Evolutionary conservation across 2,113 vertebrate genomes (phyloP).

Genomic region (Cheirogaleus medius): DNA sequence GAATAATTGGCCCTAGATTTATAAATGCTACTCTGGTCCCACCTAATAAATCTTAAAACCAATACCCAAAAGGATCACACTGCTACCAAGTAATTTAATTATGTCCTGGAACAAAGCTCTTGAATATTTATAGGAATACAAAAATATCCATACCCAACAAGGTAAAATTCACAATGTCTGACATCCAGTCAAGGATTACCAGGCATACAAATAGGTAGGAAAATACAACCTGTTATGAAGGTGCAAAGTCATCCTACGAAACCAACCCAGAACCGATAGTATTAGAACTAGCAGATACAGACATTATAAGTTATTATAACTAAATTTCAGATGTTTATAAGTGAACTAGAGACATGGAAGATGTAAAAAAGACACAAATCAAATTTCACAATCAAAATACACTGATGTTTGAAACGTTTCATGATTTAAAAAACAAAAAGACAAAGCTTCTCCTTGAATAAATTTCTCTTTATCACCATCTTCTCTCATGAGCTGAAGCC

Average conservation of each 20-base stretch:
- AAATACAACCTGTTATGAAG: neutral
- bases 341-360: neutral
- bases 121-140: conserved; percentile 6
- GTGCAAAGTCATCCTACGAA: neutral
- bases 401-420: neutral
- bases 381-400: neutral
- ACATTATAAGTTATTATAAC: neutral
- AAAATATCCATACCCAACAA: neutral
- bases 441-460: neutral
- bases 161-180: neutral
- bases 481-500: neutral
- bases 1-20: neutral
- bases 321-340: neutral
- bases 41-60: neutral
- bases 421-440: neutral
- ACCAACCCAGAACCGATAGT: neutral
- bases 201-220: neutral
- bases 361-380: neutral
- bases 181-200: neutral
- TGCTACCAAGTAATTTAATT: neutral
- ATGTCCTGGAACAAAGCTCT: neutral
- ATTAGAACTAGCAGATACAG: neutral
- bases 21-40: neutral
- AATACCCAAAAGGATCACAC: neutral
- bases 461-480: neutral